These are phyloP conservation scores for Patella ulyssiponensis DNA, from an alignment of 2,888 invertebrate genomes.

Conservation along the genomic window DNA sequence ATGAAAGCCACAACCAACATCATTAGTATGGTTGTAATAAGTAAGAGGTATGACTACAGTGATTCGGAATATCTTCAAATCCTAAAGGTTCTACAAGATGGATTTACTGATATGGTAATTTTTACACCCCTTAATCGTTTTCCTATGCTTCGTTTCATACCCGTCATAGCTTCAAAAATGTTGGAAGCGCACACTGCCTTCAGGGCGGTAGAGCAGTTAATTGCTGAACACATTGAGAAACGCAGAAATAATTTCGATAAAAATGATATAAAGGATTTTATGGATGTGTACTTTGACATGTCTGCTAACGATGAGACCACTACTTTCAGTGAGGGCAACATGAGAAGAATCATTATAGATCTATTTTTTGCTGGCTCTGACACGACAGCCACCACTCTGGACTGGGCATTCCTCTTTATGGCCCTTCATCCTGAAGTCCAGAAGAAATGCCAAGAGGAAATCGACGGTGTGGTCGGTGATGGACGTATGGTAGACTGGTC, in stretches of 20 bases:
- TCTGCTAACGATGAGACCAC: not conserved
- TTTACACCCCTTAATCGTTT: conserved; percentile 56
- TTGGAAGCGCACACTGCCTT: not conserved
- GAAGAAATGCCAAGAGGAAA: not conserved
- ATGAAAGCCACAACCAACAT: conserved; percentile 55
- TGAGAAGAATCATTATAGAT: not conserved
- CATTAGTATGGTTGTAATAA: conserved; percentile 59
- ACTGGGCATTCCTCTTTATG: not conserved
- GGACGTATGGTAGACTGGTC: not conserved
- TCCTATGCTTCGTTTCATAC: conserved; percentile 47
- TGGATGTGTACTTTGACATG: conserved; percentile 39
- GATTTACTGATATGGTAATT: conserved; percentile 46
- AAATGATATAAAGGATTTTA: conserved; percentile 36
- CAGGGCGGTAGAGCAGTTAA: not conserved
- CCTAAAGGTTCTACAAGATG: conserved; percentile 45
- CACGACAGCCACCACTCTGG: not conserved
- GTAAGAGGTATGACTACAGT: conserved; percentile 53
- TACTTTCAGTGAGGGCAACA: not conserved
- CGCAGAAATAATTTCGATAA: conserved; percentile 34
- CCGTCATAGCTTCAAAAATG: conserved; percentile 40
- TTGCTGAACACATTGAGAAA: conserved; percentile 15
- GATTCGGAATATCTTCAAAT: conserved; percentile 47
- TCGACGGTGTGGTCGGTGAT: not conserved
- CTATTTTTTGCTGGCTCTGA: not conserved
- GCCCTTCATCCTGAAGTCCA: not conserved